Percentiles rank a stretch among this genome's conserved stretches.
phyloP scores from a whole-genome alignment of 2,888 invertebrate genomes.

The Cephus runcator region DNA sequence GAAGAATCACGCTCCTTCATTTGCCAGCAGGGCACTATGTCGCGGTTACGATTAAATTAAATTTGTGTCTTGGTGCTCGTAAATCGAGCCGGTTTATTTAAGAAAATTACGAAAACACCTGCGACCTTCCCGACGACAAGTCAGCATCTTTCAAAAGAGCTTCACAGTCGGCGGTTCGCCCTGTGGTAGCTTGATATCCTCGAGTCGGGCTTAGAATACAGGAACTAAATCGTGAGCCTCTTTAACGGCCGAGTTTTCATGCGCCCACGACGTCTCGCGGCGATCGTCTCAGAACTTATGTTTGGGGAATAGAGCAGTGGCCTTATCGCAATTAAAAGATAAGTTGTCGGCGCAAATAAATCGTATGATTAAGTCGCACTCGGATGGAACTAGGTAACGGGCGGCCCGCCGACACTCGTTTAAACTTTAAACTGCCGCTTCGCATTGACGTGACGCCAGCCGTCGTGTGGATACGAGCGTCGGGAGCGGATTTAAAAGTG shows the following conservation, averaged over 20 bases:
- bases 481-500: conserved; percentile 7
- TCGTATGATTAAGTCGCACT: not conserved
- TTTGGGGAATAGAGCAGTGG: not conserved
- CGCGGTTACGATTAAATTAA: too few species aligned
- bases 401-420: not conserved
- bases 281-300: not conserved
- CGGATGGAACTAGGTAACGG: not conserved
- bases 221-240: not conserved
- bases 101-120: not conserved
- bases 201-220: not conserved
- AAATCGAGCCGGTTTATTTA: not conserved
- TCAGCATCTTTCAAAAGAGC: not conserved
- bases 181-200: not conserved
- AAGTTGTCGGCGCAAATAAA: not conserved
- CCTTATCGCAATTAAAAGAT: not conserved
- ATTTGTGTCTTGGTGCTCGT: not conserved
- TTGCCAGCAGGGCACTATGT: not conserved
- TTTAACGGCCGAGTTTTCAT: not conserved
- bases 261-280: not conserved
- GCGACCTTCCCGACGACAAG: not conserved
- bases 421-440: not conserved
- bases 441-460: not conserved
- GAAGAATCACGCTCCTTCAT: not conserved
- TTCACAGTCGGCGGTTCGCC: not conserved
- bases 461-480: not conserved